Evolutionary conservation across 1,140 invertebrate genomes (phyloP).

Genomic region (Brachionus paranguensis): DNA sequence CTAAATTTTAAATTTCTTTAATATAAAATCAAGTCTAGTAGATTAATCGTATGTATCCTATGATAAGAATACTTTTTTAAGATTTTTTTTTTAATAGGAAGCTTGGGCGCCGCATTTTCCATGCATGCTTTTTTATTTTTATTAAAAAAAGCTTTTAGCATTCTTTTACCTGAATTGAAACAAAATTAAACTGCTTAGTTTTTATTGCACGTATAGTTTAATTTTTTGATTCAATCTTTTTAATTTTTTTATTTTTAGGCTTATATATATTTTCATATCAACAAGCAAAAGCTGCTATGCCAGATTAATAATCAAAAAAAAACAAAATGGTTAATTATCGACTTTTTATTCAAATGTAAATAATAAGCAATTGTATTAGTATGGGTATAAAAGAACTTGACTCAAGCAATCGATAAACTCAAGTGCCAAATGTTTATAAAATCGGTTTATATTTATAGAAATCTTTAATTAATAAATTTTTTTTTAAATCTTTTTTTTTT

Average conservation of each 20-base stretch:
- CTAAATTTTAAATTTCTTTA: not conserved
- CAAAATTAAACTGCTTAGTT: not conserved
- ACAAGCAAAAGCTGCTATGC: slow-evolving; percentile 1
- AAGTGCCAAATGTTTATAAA: slow-evolving; percentile 16
- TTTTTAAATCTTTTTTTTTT: not conserved
- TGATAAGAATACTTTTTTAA: not conserved
- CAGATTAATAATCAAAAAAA: not conserved
- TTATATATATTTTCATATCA: slow-evolving; percentile 32
- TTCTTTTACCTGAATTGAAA: not conserved
- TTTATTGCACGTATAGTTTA: not conserved
- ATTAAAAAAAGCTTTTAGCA: not conserved
- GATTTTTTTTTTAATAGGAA: not conserved
- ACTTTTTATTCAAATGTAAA: slow-evolving; percentile 2
- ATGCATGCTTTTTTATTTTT: not conserved
- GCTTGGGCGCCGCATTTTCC: not conserved
- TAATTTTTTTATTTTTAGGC: not conserved
- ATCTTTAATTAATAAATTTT: not conserved
- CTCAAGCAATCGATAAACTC: not conserved
- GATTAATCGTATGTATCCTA: not conserved
- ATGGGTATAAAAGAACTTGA: not conserved
- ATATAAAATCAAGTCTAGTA: not conserved
- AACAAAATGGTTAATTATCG: not conserved
- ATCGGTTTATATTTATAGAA: not conserved
- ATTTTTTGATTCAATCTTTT: not conserved
- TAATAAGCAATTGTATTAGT: not conserved